Percentiles rank a stretch among this genome's conserved stretches.
These are phyloP conservation scores for Andrena chrysosceles DNA, from an alignment of 2,888 invertebrate species.

Conservation along the genomic window DNA sequence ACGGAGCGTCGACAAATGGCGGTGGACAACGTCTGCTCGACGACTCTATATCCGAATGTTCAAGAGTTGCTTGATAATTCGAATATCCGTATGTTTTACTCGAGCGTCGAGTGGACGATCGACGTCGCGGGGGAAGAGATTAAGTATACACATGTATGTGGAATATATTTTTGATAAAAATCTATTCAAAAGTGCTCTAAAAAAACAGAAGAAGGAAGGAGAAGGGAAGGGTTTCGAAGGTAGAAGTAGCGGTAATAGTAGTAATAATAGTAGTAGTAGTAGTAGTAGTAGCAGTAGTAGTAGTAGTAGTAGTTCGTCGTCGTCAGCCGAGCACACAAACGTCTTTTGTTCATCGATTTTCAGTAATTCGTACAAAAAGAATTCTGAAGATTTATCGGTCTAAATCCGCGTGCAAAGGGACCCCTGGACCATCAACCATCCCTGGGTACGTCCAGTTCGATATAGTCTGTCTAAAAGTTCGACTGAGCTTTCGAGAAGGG, in stretches of 20 bases:
- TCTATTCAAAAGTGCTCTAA: slow-evolving; percentile 73
- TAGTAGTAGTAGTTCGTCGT: not conserved
- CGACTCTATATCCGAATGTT: slow-evolving; percentile 82
- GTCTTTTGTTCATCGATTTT: not conserved
- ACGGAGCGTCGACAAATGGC: slow-evolving; percentile 38
- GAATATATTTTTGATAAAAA: slow-evolving; percentile 83
- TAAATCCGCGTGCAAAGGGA: not conserved
- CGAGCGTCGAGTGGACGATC: slow-evolving; percentile 77
- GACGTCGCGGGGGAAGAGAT: slow-evolving; percentile 38
- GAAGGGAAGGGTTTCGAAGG: slow-evolving; percentile 4
- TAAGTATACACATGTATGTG: slow-evolving; percentile 47
- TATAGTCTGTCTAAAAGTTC: slow-evolving; percentile 47
- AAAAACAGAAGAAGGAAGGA: slow-evolving; percentile 43
- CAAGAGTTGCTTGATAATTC: slow-evolving; percentile 84
- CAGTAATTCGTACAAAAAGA: not conserved
- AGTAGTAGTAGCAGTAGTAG: not conserved
- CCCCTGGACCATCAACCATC: slow-evolving; percentile 8
- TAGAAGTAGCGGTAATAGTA: not conserved
- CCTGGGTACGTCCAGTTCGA: slow-evolving; percentile 46
- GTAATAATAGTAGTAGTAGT: slow-evolving; percentile 3
- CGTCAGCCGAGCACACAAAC: slow-evolving; percentile 46
- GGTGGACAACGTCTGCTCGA: slow-evolving; percentile 70
- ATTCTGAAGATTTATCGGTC: not conserved
- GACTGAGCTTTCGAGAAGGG: slow-evolving; percentile 59
- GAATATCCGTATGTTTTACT: slow-evolving; percentile 83